phyloP scores from a whole-genome alignment of 35 echinoderm and acorn worm genomes.

The Nesometra sesokonis region DNA sequence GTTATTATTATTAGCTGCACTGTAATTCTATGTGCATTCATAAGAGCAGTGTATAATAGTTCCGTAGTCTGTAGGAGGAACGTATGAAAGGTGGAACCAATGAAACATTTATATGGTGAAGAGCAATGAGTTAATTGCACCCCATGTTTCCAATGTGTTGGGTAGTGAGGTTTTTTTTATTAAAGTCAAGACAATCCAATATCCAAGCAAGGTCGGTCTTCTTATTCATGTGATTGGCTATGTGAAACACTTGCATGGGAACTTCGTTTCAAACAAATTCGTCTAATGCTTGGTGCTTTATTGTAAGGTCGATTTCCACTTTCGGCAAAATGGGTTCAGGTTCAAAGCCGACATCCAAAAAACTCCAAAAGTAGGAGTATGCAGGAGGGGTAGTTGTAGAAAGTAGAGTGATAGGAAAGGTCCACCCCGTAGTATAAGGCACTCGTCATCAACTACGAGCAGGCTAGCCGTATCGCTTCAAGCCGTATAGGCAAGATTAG shows the following conservation, averaged over 20 bases:
- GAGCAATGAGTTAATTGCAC: not conserved
- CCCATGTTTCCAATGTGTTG: not conserved
- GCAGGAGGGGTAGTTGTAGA: too few species aligned
- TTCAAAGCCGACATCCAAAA: too few species aligned
- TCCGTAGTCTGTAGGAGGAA: not conserved
- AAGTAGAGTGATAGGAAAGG: too few species aligned
- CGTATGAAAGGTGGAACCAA: not conserved
- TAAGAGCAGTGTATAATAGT: not conserved
- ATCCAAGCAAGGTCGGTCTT: not conserved
- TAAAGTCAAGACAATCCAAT: not conserved
- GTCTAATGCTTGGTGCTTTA: not conserved
- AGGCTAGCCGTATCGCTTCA: too few species aligned
- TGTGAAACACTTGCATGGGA: not conserved
- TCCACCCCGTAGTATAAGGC: too few species aligned
- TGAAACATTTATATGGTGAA: not conserved
- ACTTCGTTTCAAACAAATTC: not conserved
- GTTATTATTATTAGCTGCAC: too few species aligned
- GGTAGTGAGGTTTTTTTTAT: not conserved
- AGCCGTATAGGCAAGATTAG: too few species aligned
- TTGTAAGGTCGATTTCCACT: not conserved
- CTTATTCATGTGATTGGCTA: not conserved
- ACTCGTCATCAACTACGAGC: too few species aligned
- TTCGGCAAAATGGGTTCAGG: not conserved
- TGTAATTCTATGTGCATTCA: not conserved
- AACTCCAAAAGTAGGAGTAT: too few species aligned